Conservation (phyloP, 1,140 invertebrate species). For the Eulimnadia texana region DNA sequence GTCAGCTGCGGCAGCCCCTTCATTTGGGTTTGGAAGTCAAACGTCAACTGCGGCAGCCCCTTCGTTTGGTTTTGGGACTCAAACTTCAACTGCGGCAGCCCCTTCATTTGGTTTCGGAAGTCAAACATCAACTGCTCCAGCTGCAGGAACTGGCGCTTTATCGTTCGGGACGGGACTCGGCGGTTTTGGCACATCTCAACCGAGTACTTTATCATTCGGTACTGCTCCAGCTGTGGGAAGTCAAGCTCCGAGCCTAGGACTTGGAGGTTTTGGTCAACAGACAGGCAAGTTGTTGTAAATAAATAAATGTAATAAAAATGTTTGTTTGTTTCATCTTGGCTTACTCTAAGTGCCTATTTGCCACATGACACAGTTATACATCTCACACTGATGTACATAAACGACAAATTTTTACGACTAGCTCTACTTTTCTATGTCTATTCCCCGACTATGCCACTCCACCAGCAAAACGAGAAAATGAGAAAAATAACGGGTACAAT, state of each 20-base stretch:
- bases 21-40: constrained; percentile 12
- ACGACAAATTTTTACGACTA: too few species aligned
- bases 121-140: constrained; percentile 22
- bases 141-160: background rate
- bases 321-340: too few species aligned
- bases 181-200: constrained; percentile 21
- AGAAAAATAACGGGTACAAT: too few species aligned
- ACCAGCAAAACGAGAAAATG: too few species aligned
- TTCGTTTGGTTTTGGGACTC: constrained; percentile 16
- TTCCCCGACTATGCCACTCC: too few species aligned
- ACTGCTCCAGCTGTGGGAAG: constrained; percentile 9
- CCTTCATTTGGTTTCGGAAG: constrained; percentile 26
- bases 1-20: background rate
- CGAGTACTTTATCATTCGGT: constrained; percentile 5
- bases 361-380: too few species aligned
- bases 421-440: too few species aligned
- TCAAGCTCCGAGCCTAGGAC: constrained; percentile 11
- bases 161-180: constrained; percentile 15
- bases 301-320: background rate
- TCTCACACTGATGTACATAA: too few species aligned
- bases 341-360: too few species aligned
- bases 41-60: constrained; percentile 15
- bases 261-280: background rate
- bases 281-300: background rate
- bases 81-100: constrained; percentile 14